A percentile compares a stretch with the other conserved stretches of the same genome.
Evolutionary conservation across 1,140 invertebrate species (phyloP).

Genomic region (Philopotamus ludificatus): DNA sequence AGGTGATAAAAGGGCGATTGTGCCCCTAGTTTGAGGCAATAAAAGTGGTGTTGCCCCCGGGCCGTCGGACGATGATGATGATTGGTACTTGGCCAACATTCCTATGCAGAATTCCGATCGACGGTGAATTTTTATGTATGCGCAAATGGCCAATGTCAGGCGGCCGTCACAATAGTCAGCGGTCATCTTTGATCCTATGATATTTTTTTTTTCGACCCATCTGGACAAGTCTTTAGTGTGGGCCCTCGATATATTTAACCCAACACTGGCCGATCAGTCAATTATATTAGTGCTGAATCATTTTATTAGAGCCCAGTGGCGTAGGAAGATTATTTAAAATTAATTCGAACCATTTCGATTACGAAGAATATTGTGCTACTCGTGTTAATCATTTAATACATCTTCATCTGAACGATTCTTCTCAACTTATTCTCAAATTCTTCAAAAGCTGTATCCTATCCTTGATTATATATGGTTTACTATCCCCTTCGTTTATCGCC

Average conservation of each 20-base stretch:
- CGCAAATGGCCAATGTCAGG: no score
- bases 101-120: no score
- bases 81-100: constrained; percentile 11
- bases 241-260: constrained; percentile 3
- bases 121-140: no score
- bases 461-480: no score
- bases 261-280: background rate
- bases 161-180: background rate
- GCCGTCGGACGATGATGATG: constrained; percentile 21
- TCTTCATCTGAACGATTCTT: no score
- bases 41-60: constrained; percentile 24
- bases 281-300: constrained; percentile 20
- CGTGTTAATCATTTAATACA: no score
- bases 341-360: background rate
- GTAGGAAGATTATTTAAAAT: background rate
- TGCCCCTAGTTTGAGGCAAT: constrained; percentile 11
- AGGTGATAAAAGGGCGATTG: constrained; percentile 39
- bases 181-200: constrained; percentile 23
- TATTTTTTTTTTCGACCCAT: background rate
- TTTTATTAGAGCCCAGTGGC: background rate
- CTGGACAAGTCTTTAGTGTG: background rate
- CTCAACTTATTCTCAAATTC: no score
- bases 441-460: no score
- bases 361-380: background rate
- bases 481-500: no score